Percentiles rank a stretch among this genome's conserved stretches.
phyloP scores from a whole-genome alignment of 2,888 invertebrate genomes.

The Drosophila nr. perissopoda region DNA sequence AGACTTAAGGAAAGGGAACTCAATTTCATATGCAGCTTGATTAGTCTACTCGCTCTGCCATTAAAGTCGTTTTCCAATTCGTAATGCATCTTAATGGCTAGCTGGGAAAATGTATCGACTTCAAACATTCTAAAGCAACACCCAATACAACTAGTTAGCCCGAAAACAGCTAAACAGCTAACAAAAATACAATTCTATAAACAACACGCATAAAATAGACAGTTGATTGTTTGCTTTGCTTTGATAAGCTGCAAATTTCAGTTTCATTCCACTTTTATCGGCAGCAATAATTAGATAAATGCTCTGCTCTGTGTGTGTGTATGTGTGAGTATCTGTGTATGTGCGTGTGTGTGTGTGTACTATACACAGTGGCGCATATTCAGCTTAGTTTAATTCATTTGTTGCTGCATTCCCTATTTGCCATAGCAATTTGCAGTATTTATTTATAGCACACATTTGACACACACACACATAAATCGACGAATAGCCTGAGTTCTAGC shows the following conservation, averaged over 20 bases:
- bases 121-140: neutral
- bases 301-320: neutral
- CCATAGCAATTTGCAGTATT: neutral
- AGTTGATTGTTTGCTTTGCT: neutral
- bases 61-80: slow-evolving; percentile 16
- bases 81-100: slow-evolving; percentile 28
- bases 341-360: neutral
- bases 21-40: slow-evolving; percentile 8
- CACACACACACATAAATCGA: neutral
- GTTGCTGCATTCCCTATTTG: slow-evolving; percentile 10
- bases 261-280: neutral
- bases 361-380: neutral
- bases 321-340: neutral
- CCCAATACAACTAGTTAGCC: neutral
- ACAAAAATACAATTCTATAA: neutral
- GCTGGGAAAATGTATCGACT: neutral
- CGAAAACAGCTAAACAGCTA: neutral
- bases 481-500: neutral
- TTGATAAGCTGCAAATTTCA: slow-evolving; percentile 5
- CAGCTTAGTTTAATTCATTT: neutral
- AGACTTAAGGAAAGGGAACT: neutral
- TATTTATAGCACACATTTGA: neutral
- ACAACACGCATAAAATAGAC: neutral
- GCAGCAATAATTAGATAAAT: slow-evolving; percentile 19
- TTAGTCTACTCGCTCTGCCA: slow-evolving; percentile 25